A percentile compares a stretch with the other conserved stretches of the same genome.
Evolutionary conservation across 1,140 invertebrate genomes (phyloP).

Genomic region (Drosophila prosaltans): DNA sequence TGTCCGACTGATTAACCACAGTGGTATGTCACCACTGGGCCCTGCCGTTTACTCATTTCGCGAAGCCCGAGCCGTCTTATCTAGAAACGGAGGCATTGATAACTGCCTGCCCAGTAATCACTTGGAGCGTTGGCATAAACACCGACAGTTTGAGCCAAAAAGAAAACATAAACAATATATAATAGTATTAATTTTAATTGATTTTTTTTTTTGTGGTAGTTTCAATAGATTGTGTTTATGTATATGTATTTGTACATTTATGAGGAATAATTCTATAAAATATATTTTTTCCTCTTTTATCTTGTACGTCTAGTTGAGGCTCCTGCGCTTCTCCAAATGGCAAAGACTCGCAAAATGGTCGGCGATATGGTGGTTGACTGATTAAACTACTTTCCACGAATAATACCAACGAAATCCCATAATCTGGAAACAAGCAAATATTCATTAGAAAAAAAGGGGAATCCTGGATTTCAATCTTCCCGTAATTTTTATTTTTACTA

Average conservation of each 20-base stretch:
- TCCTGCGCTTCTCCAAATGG: no score
- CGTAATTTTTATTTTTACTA: no score
- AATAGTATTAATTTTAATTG: constrained; percentile 22
- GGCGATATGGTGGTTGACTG: no score
- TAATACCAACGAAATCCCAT: no score
- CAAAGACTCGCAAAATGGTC: no score
- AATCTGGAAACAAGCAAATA: no score
- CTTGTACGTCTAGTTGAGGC: no score
- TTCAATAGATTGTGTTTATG: background rate
- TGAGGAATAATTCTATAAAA: no score
- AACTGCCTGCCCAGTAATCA: constrained; percentile 56
- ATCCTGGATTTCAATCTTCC: no score
- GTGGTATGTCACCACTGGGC: constrained; percentile 58
- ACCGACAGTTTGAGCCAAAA: constrained; percentile 51
- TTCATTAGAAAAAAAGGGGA: no score
- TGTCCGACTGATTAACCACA: constrained; percentile 64
- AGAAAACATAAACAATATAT: constrained; percentile 64
- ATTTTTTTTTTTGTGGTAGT: constrained; percentile 30
- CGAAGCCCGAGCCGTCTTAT: constrained; percentile 53
- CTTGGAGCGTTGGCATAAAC: constrained; percentile 37
- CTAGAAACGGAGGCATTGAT: constrained; percentile 47
- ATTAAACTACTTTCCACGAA: no score
- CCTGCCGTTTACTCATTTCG: constrained; percentile 69
- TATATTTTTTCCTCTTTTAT: no score
- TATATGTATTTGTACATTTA: background rate